Percentiles rank a stretch among this genome's conserved stretches.
Conservation (phyloP, 2,888 invertebrate species). For the Diaphora mendica region DNA sequence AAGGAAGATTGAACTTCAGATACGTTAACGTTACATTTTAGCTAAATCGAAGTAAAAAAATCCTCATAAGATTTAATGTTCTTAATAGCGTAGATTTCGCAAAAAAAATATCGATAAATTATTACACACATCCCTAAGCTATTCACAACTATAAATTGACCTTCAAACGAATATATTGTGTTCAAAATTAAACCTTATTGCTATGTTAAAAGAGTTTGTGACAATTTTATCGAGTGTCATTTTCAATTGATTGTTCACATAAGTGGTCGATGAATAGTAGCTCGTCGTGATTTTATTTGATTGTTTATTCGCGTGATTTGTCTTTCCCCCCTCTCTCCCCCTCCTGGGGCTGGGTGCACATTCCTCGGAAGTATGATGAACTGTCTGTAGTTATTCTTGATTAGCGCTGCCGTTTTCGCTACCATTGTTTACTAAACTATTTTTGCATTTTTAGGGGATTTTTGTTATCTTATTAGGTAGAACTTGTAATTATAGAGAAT, state of each 20-base stretch:
- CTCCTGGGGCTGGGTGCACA: slow-evolving; percentile 28
- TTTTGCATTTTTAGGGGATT: background rate
- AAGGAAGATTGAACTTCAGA: background rate
- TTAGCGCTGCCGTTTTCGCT: background rate
- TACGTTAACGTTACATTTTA: background rate
- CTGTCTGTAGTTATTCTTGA: slow-evolving; percentile 16
- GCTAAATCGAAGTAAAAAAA: too few species aligned
- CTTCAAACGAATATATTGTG: background rate
- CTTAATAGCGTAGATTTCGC: slow-evolving; percentile 10
- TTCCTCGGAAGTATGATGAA: slow-evolving; percentile 25
- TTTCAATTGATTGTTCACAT: slow-evolving; percentile 47
- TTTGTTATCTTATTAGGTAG: background rate
- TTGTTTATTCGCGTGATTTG: slow-evolving; percentile 79
- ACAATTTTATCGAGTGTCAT: slow-evolving; percentile 14
- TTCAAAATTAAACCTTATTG: slow-evolving; percentile 24
- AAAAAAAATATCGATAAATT: slow-evolving; percentile 47
- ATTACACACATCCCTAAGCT: slow-evolving; percentile 35
- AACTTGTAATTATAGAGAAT: background rate
- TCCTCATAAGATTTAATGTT: too few species aligned
- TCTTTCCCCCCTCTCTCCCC: slow-evolving; percentile 36
- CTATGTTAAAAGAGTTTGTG: background rate
- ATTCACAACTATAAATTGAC: slow-evolving; percentile 22
- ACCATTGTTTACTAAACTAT: background rate
- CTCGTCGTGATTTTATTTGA: slow-evolving; percentile 77
- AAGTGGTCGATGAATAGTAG: slow-evolving; percentile 75